A percentile compares a stretch with the other conserved stretches of the same genome.
phyloP scores from a whole-genome alignment of 2,888 invertebrate species.

The Macrosoma leucophasiata region DNA sequence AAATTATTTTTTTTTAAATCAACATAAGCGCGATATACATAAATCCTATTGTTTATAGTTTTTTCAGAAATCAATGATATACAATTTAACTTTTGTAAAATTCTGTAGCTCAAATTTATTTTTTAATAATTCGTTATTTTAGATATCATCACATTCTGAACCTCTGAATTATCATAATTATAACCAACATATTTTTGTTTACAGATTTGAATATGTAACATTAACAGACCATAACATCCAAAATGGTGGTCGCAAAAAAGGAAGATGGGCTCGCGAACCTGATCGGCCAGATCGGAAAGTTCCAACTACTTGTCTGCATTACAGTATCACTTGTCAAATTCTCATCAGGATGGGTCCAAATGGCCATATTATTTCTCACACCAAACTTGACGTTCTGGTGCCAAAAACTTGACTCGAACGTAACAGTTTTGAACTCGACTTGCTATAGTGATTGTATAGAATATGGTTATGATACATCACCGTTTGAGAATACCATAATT shows the following conservation, averaged over 20 bases:
- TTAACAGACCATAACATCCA: conserved; percentile 28
- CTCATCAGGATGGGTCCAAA: conserved; percentile 86
- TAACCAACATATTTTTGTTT: no score
- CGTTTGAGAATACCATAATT: conserved; percentile 81
- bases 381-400: conserved; percentile 77
- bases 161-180: conserved; percentile 43
- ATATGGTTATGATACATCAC: conserved; percentile 76
- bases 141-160: no score
- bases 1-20: no score
- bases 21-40: no score
- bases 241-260: conserved; percentile 30
- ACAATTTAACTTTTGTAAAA: no score
- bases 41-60: no score
- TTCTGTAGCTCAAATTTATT: no score
- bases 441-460: conserved; percentile 73
- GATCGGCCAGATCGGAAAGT: conserved; percentile 76
- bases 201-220: no score
- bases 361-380: conserved; percentile 83
- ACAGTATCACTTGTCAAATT: conserved; percentile 82
- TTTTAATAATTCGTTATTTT: no score
- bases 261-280: conserved; percentile 53
- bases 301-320: conserved; percentile 81
- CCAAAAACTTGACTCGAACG: conserved; percentile 38
- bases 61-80: no score
- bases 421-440: conserved; percentile 47